Evolutionary conservation across 2,113 vertebrate genomes (phyloP), one percentile per base, ranked within the genome.

Genomic region (Megaptera novaeangliae): DNA sequence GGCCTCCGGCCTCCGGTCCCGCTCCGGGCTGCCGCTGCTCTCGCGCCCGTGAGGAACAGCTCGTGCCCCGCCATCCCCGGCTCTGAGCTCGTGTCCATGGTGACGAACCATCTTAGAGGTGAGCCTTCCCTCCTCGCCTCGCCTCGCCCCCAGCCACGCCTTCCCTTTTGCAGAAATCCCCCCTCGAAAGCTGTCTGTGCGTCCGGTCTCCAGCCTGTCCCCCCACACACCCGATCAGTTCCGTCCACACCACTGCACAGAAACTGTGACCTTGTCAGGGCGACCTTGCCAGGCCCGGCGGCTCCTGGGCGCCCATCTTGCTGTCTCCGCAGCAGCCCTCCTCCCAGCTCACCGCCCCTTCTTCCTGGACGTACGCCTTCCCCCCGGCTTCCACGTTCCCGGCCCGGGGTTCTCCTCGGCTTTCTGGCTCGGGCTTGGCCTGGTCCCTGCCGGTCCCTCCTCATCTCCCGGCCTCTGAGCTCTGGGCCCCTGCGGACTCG

Each of bases 321-420:
- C 77, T 81, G 77, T 14, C 44, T 57, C 15, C 4, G 0, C 8
- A 2, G 20, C 41, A 23, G 27, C 55, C 4, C 31, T 34, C 15
- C 21, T 23, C 31, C 74, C 36, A 55, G 94, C 59, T 46, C 55
- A 18, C 2, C 15, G 2, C 15, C n/a, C 86, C 39, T 12, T 27
- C 77, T 52, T 57, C 18, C 93, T n/a, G 13, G 23, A 64, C 2
- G 1, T 15, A 41, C 46, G 1, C 9, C 25, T 72, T 46, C 23
- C 4, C 0, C n/a, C 25, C 4, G 0, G 68, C 77, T 57, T 6
- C 44, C 8, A 8, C 10, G 15, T 11, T 27, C n/a, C 31, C 0
- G 2, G 27, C 46, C 34, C 34, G 4, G 17, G 31, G 15, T 23
- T 27, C 41, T 44, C 57, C 93, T 29, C 41, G 2, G n/a, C 46